Conservation (phyloP, 2,888 invertebrate species). For the Leucoptera coffeella region DNA sequence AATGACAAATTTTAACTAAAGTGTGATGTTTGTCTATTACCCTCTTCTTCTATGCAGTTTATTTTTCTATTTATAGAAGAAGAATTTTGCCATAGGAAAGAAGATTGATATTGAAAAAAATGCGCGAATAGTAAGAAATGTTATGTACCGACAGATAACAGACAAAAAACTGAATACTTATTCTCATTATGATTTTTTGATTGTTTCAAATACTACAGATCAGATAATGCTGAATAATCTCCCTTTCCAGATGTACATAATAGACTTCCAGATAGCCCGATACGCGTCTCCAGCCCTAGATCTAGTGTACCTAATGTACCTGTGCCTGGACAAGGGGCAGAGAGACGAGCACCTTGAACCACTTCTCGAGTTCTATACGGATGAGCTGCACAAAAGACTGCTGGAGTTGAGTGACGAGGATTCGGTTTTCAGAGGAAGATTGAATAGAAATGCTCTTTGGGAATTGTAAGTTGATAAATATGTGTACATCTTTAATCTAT, state of each 20-base stretch:
- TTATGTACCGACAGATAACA: too few species aligned
- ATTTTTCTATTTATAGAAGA: too few species aligned
- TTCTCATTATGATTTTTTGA: too few species aligned
- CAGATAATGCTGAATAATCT: too few species aligned
- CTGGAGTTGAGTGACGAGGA: constrained; percentile 44
- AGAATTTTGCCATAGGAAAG: too few species aligned
- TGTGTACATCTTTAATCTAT: too few species aligned
- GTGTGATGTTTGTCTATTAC: not conserved
- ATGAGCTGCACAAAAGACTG: constrained; percentile 51
- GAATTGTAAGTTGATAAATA: constrained; percentile 44
- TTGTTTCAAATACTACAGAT: too few species aligned
- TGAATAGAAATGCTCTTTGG: constrained; percentile 44
- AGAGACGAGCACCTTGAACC: constrained; percentile 51
- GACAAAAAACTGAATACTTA: too few species aligned
- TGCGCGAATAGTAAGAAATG: too few species aligned
- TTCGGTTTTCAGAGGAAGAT: constrained; percentile 21
- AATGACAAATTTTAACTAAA: too few species aligned
- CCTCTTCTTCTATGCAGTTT: not conserved
- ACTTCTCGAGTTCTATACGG: constrained; percentile 55
- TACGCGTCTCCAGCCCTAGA: constrained; percentile 66
- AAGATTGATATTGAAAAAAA: too few species aligned
- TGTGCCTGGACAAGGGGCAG: constrained; percentile 57
- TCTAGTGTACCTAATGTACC: constrained; percentile 59
- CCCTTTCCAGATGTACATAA: constrained; percentile 56
- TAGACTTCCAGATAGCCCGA: constrained; percentile 66